A percentile compares a stretch with the other conserved stretches of the same genome.
phyloP scores from a whole-genome alignment of 2,113 vertebrate genomes.

The Motacilla tschutschensis region DNA sequence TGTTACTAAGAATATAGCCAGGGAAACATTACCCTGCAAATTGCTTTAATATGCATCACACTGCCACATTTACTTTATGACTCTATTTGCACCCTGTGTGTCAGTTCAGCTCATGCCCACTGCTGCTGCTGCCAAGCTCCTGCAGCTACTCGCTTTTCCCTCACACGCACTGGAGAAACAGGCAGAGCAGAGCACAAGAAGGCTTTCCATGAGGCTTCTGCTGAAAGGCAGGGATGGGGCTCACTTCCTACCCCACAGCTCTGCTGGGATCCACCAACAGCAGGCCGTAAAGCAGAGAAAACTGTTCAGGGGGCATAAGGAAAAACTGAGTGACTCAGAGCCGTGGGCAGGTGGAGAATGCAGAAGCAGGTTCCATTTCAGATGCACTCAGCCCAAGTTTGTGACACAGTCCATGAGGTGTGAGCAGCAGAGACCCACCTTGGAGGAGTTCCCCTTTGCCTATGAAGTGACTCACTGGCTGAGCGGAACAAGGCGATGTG shows the following conservation, averaged over 20 bases:
- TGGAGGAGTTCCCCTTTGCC: neutral
- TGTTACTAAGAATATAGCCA: conserved; percentile 35
- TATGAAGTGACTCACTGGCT: neutral
- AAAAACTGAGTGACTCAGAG: neutral
- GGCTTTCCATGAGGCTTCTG: neutral
- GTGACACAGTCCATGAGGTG: fast-evolving
- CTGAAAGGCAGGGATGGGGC: neutral
- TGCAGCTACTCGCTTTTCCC: neutral
- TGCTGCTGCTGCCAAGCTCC: conserved; percentile 15
- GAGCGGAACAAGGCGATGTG: fast-evolving
- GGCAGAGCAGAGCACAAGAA: neutral
- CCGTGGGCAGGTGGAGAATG: neutral
- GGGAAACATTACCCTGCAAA: conserved; percentile 46
- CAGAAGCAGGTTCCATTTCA: neutral
- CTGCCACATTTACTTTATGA: conserved; percentile 45
- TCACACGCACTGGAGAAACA: fast-evolving
- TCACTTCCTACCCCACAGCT: neutral
- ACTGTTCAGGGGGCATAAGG: neutral
- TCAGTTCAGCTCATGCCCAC: neutral
- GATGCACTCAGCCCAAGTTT: neutral
- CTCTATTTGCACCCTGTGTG: conserved; percentile 13
- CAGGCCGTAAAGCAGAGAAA: neutral
- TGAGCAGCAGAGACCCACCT: neutral
- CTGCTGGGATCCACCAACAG: neutral
- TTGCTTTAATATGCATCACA: conserved; percentile 32